Conservation (phyloP, 2,113 vertebrate species). For the Eulemur macaco region DNA sequence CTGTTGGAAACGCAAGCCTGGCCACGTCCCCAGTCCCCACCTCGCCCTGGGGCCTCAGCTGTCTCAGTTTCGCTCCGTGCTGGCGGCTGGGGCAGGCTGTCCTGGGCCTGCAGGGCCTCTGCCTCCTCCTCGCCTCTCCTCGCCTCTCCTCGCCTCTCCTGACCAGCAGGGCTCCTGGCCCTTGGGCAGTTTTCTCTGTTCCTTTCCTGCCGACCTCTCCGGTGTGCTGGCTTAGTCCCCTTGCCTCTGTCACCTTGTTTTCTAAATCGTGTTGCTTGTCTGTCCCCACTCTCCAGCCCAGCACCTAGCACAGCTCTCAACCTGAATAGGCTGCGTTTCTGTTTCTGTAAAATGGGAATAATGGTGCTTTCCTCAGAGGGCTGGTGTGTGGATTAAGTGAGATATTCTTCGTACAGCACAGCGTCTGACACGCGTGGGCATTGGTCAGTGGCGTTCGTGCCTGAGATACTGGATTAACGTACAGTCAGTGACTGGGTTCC, state of each 20-base stretch:
- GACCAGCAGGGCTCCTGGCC: neutral
- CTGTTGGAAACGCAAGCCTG: neutral
- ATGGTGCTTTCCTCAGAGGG: neutral
- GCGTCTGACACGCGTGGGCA: too few relatives aligned
- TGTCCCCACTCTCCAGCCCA: neutral
- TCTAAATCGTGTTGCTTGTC: neutral
- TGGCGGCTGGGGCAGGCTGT: too few relatives aligned
- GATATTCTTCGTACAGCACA: neutral
- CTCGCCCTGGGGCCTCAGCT: neutral
- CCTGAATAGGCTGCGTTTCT: neutral
- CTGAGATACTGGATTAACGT: neutral
- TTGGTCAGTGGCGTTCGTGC: neutral
- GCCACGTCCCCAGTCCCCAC: neutral
- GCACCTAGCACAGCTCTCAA: neutral
- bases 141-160: too few relatives aligned
- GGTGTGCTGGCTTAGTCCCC: neutral
- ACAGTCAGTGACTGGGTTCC: neutral
- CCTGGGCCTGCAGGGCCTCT: neutral
- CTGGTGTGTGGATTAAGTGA: neutral
- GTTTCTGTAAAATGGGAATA: neutral
- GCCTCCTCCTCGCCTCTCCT: neutral
- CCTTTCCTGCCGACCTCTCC: too few relatives aligned
- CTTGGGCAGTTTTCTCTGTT: too few relatives aligned
- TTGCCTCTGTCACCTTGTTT: neutral
- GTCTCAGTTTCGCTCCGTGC: rapidly evolving